Conservation (phyloP, 1,140 invertebrate species). For the Lysiphlebus fabarum region DNA sequence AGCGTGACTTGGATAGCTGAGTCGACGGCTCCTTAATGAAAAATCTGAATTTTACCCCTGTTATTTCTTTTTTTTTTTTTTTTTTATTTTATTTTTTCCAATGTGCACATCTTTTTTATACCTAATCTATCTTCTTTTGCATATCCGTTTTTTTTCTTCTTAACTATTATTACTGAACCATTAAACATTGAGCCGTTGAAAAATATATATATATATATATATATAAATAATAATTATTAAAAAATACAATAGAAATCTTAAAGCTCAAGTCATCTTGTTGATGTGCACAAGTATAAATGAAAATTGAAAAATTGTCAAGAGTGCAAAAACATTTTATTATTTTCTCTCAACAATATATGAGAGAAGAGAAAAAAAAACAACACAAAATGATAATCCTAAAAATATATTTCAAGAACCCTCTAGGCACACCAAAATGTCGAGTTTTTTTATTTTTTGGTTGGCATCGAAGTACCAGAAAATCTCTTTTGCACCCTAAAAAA, state of each 20-base stretch:
- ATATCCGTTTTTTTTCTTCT: background rate
- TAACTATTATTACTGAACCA: conserved; percentile 10
- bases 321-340: background rate
- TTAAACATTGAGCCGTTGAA: conserved; percentile 3
- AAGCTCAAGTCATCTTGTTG: background rate
- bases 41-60: conserved; percentile 46
- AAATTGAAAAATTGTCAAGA: background rate
- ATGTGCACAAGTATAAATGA: background rate
- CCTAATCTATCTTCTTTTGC: no score
- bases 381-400: conserved; percentile 14
- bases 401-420: conserved; percentile 13
- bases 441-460: conserved; percentile 15
- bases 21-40: conserved; percentile 56
- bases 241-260: no score
- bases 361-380: background rate
- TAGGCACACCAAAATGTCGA: conserved; percentile 22
- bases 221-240: no score
- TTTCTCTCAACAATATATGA: background rate
- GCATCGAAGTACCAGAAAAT: conserved; percentile 30
- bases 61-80: no score
- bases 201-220: no score
- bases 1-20: conserved; percentile 47
- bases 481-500: conserved; percentile 25
- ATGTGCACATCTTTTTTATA: background rate
- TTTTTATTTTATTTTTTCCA: conserved; percentile 26